These are phyloP conservation scores for Axinella damicornis DNA, from an alignment of 37 sponge, comb jelly and placozoan genomes.

Conservation along the genomic window DNA sequence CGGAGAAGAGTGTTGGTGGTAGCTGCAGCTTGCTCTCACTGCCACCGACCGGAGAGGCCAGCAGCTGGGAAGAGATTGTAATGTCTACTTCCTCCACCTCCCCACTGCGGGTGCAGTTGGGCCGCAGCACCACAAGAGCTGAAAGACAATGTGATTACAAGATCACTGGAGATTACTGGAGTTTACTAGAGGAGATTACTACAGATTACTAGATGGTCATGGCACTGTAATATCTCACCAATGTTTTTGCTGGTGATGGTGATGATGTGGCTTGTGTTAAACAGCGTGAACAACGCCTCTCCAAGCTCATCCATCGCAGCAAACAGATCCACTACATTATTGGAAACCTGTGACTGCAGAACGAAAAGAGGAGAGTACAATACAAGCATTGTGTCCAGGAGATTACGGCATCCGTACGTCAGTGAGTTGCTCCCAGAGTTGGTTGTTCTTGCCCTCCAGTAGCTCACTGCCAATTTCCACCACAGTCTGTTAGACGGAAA, in stretches of 20 bases:
- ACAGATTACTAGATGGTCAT: no score
- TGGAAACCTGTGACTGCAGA: neutral
- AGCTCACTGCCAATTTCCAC: slow-evolving; percentile 30
- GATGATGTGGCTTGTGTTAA: neutral
- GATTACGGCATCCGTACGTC: neutral
- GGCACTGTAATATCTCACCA: slow-evolving; percentile 14
- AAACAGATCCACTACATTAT: slow-evolving; percentile 3
- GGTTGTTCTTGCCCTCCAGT: neutral
- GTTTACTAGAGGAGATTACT: neutral
- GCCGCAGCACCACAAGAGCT: slow-evolving; percentile 34
- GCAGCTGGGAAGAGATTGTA: slow-evolving; percentile 26
- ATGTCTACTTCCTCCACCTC: neutral
- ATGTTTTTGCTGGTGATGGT: slow-evolving; percentile 39
- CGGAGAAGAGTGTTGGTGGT: slow-evolving; percentile 27
- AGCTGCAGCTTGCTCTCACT: slow-evolving; percentile 15
- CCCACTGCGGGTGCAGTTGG: neutral
- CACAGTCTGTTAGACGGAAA: slow-evolving; percentile 29
- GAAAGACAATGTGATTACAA: neutral
- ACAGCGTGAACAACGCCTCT: neutral
- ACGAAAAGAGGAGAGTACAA: neutral
- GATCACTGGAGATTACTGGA: neutral
- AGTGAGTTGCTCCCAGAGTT: slow-evolving; percentile 3
- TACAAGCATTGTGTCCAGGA: neutral
- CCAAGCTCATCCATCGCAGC: slow-evolving; percentile 7
- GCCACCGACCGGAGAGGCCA: neutral